These are phyloP conservation scores for Clepsis dumicolana DNA, from an alignment of 2,888 invertebrate genomes.

Conservation along the genomic window DNA sequence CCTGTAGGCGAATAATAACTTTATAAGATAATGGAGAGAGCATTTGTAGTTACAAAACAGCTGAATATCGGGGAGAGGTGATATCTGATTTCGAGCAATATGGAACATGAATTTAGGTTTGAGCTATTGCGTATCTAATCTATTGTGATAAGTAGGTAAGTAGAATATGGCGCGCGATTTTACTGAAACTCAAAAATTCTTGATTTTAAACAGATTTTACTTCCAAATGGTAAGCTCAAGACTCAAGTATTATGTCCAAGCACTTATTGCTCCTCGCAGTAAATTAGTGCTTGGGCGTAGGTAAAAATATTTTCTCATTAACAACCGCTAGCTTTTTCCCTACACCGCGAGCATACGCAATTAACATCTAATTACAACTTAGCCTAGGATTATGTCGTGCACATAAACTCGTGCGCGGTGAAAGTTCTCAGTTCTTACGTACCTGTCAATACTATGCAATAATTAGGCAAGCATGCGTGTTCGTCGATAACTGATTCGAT, in stretches of 20 bases:
- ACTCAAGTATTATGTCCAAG: too few species aligned
- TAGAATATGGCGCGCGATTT: too few species aligned
- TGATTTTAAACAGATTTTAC: too few species aligned
- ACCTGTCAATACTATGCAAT: slow-evolving; percentile 44
- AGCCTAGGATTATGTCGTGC: slow-evolving; percentile 30
- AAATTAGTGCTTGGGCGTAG: too few species aligned
- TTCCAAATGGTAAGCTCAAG: too few species aligned
- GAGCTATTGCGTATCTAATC: too few species aligned
- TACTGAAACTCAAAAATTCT: too few species aligned
- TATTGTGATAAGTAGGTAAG: too few species aligned
- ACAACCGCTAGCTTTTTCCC: too few species aligned
- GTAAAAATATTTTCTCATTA: too few species aligned
- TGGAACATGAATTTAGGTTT: too few species aligned
- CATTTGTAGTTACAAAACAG: not conserved
- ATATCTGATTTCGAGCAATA: not conserved
- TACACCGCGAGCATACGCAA: not conserved
- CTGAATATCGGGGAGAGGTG: not conserved
- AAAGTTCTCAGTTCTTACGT: slow-evolving; percentile 57
- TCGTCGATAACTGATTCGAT: slow-evolving; percentile 59
- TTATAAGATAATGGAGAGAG: slow-evolving; percentile 39
- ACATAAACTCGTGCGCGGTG: slow-evolving; percentile 52
- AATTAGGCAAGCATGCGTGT: slow-evolving; percentile 56
- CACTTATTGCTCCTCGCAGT: too few species aligned
- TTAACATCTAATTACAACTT: not conserved
- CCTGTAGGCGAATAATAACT: slow-evolving; percentile 50